Base-by-base conservation (phyloP, 35 echinoderm and acorn worm genomes). In the Amphiura filiformis region DNA sequence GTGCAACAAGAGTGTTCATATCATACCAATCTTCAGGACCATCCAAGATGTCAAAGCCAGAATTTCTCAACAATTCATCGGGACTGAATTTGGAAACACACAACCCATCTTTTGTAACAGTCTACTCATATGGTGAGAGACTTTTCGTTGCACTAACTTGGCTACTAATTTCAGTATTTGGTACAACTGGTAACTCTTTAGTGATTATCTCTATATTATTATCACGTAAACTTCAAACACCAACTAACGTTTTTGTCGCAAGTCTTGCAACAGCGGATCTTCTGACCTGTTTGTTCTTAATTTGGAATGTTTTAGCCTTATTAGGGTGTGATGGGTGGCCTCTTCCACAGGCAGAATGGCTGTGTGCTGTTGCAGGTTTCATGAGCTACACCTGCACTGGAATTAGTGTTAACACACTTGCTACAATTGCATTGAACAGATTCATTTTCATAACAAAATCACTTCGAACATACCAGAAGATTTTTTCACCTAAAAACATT, bases 391-490 rank as follows among this genome's bases (percentile, higher is more conserved):
- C 75, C 0, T 93, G 91, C 40, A 38, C 84, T 20, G 86, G 91
- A 38, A 88, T 78, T 64, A 93, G 91, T 77, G 80, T 93, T 20
- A 88, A 87, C 30, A 93, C 57, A 13, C 41, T 93, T 0, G 80
- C 81, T 31, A 88, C 47, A 1, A 93, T 93, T 36, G 91, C 91
- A 40, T 26, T 93, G 3, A 93, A 88, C 38, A 22, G 91, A 40
- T 80, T 83, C 1, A 77, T 87, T 15, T 18, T 82, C 1, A 88
- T 93, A n/a, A 83, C 78, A 15, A 52, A 35, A 57, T 57, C 56
- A 30, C 18, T 82, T 17, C 61, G 75, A 18, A 22, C 49, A 4
- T 93, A 93, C 81, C 38, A 20, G 26, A 82, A 39, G 38, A 26
- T 93, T 13, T 93, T 84, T 49, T 80, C 41, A 32, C 78, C 79